These are phyloP conservation scores for Tachysurus fulvidraco DNA, from an alignment of 2,113 vertebrate genomes.

Conservation along the genomic window DNA sequence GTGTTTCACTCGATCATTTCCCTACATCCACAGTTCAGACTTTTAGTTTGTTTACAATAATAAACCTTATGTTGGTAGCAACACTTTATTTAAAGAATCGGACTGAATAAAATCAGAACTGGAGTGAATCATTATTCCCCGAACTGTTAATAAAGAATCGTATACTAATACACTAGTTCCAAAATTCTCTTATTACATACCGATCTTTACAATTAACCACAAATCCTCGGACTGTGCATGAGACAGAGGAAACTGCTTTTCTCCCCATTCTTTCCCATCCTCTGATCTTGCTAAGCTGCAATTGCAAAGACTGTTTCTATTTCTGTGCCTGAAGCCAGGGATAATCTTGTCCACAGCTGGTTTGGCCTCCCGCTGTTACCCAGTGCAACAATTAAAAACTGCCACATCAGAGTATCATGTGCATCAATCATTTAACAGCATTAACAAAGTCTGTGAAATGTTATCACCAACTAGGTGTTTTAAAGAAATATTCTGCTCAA, in stretches of 20 bases:
- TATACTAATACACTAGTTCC: not conserved
- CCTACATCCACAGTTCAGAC: not conserved
- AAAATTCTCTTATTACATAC: too few relatives aligned
- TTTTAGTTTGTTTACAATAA: not conserved
- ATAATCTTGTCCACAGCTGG: slow-evolving; percentile 73
- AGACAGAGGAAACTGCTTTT: not conserved
- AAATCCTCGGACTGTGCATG: not conserved
- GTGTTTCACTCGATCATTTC: not conserved
- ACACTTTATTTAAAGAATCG: not conserved
- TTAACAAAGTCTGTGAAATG: not conserved
- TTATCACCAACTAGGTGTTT: not conserved
- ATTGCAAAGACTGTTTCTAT: slow-evolving; percentile 62
- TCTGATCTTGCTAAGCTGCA: slow-evolving; percentile 68
- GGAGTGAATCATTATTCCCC: not conserved
- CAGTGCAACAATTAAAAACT: not conserved
- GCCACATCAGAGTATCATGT: not conserved
- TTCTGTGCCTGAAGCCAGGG: slow-evolving; percentile 60
- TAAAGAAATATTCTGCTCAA: not conserved
- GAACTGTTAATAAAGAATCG: not conserved
- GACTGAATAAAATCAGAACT: not conserved
- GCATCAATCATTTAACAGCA: not conserved
- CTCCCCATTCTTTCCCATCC: slow-evolving; percentile 38
- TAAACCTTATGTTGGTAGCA: not conserved
- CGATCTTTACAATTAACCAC: not conserved
- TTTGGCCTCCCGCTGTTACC: slow-evolving; percentile 38